phyloP scores from a whole-genome alignment of 2,113 vertebrate species.

The Piaya cayana region DNA sequence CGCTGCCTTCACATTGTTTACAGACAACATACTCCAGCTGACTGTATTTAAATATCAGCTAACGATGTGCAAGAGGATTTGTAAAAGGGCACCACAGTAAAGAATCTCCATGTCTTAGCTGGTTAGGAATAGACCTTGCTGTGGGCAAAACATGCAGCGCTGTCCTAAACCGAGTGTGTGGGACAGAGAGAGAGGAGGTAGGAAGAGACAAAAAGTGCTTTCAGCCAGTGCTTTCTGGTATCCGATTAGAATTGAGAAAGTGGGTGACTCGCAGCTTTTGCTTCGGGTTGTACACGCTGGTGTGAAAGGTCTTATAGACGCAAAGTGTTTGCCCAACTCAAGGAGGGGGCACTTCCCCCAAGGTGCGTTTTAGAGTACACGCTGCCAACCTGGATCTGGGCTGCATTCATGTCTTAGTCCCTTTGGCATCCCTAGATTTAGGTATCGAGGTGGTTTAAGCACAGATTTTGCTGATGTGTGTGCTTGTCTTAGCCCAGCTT shows the following conservation, averaged over 20 bases:
- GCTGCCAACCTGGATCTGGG: neutral
- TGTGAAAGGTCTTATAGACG: neutral
- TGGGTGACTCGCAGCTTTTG: neutral
- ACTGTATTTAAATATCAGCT: slow-evolving; percentile 12
- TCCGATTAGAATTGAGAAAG: neutral
- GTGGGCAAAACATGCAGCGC: neutral
- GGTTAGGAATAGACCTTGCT: neutral
- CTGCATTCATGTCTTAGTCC: neutral
- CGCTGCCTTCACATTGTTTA: slow-evolving; percentile 18
- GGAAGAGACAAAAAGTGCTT: neutral
- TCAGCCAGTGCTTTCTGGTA: neutral
- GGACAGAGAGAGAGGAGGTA: neutral
- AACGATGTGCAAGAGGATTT: neutral
- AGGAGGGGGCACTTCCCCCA: neutral
- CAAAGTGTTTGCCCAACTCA: neutral
- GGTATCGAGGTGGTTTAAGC: neutral
- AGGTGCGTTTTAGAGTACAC: neutral
- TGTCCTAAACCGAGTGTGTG: neutral
- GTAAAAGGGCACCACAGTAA: neutral
- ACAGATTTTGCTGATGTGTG: neutral
- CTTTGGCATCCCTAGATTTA: neutral
- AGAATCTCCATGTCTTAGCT: neutral
- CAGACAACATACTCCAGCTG: slow-evolving; percentile 10
- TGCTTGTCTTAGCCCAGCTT: neutral
- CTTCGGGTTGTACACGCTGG: neutral